phyloP scores from a whole-genome alignment of 2,113 vertebrate species.

The Orthonyx spaldingii region DNA sequence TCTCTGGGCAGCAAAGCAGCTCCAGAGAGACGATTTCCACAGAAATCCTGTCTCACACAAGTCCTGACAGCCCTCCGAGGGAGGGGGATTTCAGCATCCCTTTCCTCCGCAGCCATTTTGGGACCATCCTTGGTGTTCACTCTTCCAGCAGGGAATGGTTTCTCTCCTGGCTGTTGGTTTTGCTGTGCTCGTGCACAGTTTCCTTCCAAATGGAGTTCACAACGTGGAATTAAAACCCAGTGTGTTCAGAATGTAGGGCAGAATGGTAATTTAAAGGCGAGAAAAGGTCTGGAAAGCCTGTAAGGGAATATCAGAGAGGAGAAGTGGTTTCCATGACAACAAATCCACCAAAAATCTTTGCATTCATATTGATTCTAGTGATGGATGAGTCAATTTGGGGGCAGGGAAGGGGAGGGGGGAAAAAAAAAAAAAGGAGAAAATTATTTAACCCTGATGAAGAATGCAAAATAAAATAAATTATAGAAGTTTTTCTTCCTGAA shows the following conservation, averaged over 20 bases:
- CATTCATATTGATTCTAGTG: conserved; percentile 68
- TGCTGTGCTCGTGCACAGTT: neutral
- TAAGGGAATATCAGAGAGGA: conserved; percentile 53
- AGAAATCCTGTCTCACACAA: neutral
- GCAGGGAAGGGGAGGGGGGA: neutral
- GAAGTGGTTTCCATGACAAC: conserved; percentile 70
- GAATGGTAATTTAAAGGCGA: conserved; percentile 54
- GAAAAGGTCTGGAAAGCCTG: conserved; percentile 62
- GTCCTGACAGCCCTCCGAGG: neutral
- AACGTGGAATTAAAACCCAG: conserved; percentile 1
- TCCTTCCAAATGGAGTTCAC: conserved; percentile 4
- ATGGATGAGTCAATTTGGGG: conserved; percentile 57
- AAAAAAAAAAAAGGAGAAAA: neutral
- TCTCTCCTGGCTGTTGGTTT: neutral
- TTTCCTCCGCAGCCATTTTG: neutral
- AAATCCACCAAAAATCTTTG: conserved; percentile 68
- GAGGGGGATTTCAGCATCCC: neutral
- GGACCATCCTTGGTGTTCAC: neutral
- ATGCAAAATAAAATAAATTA: neutral
- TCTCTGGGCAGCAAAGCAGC: neutral
- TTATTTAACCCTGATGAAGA: conserved; percentile 35
- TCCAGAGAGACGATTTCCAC: neutral
- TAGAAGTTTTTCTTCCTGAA: neutral
- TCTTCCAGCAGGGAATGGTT: neutral
- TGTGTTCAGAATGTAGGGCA: conserved; percentile 51